Percentiles rank a stretch among this genome's conserved stretches.
Conservation (phyloP, 2,888 invertebrate genomes). For the Morpho helenor region DNA sequence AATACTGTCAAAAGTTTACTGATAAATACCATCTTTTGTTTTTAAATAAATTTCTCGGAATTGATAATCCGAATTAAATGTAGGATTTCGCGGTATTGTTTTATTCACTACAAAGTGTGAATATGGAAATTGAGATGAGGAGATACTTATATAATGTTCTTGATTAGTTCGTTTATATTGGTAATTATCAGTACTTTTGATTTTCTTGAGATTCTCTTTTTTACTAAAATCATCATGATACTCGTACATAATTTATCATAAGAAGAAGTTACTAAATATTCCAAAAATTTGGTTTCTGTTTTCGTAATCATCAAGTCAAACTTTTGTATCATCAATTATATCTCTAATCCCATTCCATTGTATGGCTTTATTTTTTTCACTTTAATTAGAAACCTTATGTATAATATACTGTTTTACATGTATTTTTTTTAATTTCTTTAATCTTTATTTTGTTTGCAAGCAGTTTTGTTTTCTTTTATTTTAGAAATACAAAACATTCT, state of each 20-base stretch:
- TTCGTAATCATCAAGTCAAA: slow-evolving; percentile 13
- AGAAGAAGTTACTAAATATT: too few species aligned
- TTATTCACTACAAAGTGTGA: too few species aligned
- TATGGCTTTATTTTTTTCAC: slow-evolving; percentile 4
- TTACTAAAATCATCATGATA: too few species aligned
- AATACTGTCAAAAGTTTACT: slow-evolving; percentile 27
- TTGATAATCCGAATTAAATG: not conserved
- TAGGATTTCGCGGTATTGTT: too few species aligned
- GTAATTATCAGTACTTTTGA: not conserved
- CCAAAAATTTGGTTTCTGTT: not conserved
- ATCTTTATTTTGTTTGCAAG: slow-evolving; percentile 31
- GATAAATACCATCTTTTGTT: slow-evolving; percentile 43
- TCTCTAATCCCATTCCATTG: slow-evolving; percentile 32
- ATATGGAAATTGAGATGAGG: too few species aligned
- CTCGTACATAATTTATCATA: too few species aligned
- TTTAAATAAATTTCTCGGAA: slow-evolving; percentile 37
- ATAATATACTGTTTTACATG: slow-evolving; percentile 9
- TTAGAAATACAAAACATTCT: slow-evolving; percentile 38
- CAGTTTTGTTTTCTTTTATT: slow-evolving; percentile 30
- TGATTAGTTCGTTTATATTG: not conserved
- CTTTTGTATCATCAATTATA: slow-evolving; percentile 4
- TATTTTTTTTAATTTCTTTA: slow-evolving; percentile 8
- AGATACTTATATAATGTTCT: too few species aligned
- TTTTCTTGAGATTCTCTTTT: too few species aligned
- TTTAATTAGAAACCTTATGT: slow-evolving; percentile 2